phyloP scores from a whole-genome alignment of 2,888 invertebrate species.

The Epistrophe eligans region DNA sequence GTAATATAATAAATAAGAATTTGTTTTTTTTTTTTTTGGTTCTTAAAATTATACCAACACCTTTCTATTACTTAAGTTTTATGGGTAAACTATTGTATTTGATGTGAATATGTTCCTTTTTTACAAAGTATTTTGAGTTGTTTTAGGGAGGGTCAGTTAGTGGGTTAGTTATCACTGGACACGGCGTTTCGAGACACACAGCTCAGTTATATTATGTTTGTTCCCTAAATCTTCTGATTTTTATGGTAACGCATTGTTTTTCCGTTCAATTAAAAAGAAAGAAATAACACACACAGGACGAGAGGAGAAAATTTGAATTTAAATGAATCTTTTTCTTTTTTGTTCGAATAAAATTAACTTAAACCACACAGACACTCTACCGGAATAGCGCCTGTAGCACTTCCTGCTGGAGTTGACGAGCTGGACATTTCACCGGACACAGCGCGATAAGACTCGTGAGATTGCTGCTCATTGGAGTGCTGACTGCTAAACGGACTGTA shows the following conservation, averaged over 20 bases:
- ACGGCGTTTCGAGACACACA: constrained; percentile 52
- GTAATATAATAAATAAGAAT: constrained; percentile 50
- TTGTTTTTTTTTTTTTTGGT: constrained; percentile 23
- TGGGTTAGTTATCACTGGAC: constrained; percentile 67
- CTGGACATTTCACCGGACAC: constrained; percentile 79
- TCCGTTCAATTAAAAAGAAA: constrained; percentile 31
- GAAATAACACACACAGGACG: constrained; percentile 30
- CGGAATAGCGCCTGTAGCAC: constrained; percentile 83
- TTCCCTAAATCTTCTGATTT: constrained; percentile 35
- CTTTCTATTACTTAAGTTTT: constrained; percentile 36
- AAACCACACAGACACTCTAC: constrained; percentile 81
- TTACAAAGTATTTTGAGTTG: constrained; percentile 46
- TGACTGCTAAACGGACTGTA: constrained; percentile 80
- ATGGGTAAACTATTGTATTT: constrained; percentile 26
- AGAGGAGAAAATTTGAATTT: constrained; percentile 44
- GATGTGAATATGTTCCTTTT: constrained; percentile 47
- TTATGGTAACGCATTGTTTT: constrained; percentile 15
- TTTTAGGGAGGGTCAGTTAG: constrained; percentile 48
- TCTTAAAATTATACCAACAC: constrained; percentile 62
- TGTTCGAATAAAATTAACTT: constrained; percentile 60
- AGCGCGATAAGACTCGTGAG: constrained; percentile 84
- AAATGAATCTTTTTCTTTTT: constrained; percentile 35
- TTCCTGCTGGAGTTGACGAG: constrained; percentile 58
- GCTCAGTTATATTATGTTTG: constrained; percentile 32
- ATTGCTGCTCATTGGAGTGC: constrained; percentile 78